Conservation (phyloP, 1,140 invertebrate genomes). For the Cepaea nemoralis region DNA sequence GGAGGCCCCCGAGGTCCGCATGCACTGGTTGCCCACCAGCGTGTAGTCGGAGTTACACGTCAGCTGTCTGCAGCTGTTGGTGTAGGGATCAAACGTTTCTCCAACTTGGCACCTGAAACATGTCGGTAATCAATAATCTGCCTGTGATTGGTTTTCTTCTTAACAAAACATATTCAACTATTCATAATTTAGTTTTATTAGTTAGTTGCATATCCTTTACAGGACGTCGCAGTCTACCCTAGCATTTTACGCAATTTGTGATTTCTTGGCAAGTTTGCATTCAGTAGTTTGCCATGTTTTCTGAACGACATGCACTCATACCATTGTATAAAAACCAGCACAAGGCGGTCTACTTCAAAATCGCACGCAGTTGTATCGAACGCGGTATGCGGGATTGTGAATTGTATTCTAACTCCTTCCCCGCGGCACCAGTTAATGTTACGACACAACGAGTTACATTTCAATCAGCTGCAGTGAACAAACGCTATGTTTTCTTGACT, state of each 20-base stretch:
- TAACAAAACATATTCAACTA: background rate
- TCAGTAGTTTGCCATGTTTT: too few species aligned
- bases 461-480: too few species aligned
- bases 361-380: too few species aligned
- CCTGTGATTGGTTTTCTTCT: background rate
- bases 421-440: too few species aligned
- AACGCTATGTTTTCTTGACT: too few species aligned
- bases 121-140: background rate
- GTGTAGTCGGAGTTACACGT: background rate
- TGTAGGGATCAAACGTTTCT: conserved; percentile 38
- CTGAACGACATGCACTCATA: too few species aligned
- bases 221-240: background rate
- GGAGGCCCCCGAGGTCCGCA: background rate
- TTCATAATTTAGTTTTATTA: background rate
- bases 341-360: too few species aligned
- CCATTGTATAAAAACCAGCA: too few species aligned
- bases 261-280: background rate
- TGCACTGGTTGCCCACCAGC: background rate
- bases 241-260: background rate
- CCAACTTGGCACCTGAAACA: conserved; percentile 42
- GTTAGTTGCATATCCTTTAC: background rate
- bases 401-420: too few species aligned
- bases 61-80: conserved; percentile 6
- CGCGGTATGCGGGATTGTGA: too few species aligned
- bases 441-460: too few species aligned